phyloP scores from a whole-genome alignment of 2,888 invertebrate genomes.

The Nysson spinosus region DNA sequence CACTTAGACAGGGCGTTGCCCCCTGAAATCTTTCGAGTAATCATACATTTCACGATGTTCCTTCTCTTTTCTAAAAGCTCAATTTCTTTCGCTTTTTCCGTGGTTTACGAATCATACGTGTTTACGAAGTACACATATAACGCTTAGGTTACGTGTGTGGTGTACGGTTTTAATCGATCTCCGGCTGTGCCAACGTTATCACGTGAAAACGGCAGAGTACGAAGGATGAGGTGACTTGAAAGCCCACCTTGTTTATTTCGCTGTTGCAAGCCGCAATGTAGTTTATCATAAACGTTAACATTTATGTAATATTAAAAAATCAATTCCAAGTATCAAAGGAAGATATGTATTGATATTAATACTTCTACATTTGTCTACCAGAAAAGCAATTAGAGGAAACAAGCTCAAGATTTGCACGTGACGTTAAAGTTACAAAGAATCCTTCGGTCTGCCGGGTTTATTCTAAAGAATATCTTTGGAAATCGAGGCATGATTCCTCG shows the following conservation, averaged over 20 bases:
- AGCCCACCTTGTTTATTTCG: background rate
- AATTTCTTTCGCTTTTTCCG: background rate
- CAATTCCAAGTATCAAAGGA: too few relatives aligned
- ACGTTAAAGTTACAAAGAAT: too few relatives aligned
- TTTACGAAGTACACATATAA: background rate
- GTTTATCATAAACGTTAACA: too few relatives aligned
- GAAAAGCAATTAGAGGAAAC: too few relatives aligned
- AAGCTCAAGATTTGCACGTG: too few relatives aligned
- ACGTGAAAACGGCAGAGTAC: conserved; percentile 34
- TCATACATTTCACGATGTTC: background rate
- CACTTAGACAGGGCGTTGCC: conserved; percentile 36
- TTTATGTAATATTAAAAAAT: too few relatives aligned
- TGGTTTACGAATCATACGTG: conserved; percentile 4
- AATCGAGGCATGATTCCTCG: conserved; percentile 1
- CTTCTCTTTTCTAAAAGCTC: background rate
- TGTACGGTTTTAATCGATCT: conserved; percentile 50
- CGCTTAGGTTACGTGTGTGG: conserved; percentile 6
- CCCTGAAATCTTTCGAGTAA: background rate
- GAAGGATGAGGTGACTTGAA: conserved; percentile 6
- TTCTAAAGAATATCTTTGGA: conserved; percentile 20
- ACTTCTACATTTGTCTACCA: too few relatives aligned
- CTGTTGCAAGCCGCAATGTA: too few relatives aligned
- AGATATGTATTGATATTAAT: too few relatives aligned
- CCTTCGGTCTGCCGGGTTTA: background rate
- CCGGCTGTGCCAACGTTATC: conserved; percentile 44